Evolutionary conservation across 2,797 vertebrate genomes (phyloP), one percentile per base, ranked within the genome.

Genomic region (Antennarius maculatus): DNA sequence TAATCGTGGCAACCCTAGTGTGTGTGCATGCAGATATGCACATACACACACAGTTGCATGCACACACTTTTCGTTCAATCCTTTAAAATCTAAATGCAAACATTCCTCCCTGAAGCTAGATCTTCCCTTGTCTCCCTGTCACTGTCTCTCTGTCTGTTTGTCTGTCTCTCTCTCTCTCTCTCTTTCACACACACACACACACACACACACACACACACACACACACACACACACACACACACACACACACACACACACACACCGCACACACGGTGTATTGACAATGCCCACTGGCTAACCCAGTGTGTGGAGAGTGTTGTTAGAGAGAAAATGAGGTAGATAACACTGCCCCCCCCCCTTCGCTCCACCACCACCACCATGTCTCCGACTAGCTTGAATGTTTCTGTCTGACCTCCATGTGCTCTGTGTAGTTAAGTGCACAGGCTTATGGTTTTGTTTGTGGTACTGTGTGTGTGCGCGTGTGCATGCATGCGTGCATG

Each of bases 251-350:
- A 65, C 37, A 43, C 53, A 5, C 17, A 27, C 12, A 34, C 18
- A 37, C 13, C 54, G 4, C 17, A 27, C 12, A 37, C 18, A 63
- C 66, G 70, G 56, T 76, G 42, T 77, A 83, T 85, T 76, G 83
- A 86, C 81, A 84, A 80, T 84, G 69, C 80, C 66, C 69, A 82
- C 74, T 52, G 55, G 72, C 64, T 87, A 86, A 88, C 88, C 83
- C 83, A 82, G 77, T 85, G 79, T 78, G 83, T 85, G 76, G 78
- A 66, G 81, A 82, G 80, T 85, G 70, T 69, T 86, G 74, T 65
- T 64, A 73, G 48, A 82, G 74, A 82, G 66, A 65, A 79, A 85
- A 85, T 81, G 79, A 82, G 77, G 75, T 85, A 81, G 76, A 84
- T 84, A 89, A 79, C 82, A 83, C 55, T 74, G 72, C 80, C 85